phyloP scores from a whole-genome alignment of 2,888 invertebrate species.

The Drosophila seclusa region DNA sequence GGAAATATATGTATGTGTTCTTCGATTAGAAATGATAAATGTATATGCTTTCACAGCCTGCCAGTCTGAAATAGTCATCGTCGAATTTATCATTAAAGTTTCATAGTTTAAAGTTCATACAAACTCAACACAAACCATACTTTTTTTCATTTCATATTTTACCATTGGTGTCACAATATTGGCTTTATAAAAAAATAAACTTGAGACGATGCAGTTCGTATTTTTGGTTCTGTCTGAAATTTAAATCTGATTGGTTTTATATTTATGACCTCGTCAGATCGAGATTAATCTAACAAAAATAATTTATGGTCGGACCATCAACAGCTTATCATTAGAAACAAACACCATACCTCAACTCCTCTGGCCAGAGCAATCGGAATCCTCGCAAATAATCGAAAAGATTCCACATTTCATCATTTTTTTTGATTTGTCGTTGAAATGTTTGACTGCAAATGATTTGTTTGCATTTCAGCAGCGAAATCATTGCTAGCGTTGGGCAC shows the following conservation, averaged over 20 bases:
- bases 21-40: neutral
- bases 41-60: neutral
- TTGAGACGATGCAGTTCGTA: neutral
- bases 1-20: neutral
- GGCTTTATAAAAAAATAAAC: neutral
- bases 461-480: constrained; percentile 42
- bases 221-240: neutral
- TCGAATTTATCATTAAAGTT: neutral
- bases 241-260: constrained; percentile 12
- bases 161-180: neutral
- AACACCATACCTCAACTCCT: neutral
- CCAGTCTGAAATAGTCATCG: neutral
- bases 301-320: constrained; percentile 23
- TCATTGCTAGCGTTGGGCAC: constrained; percentile 40
- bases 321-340: constrained; percentile 33
- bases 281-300: constrained; percentile 24
- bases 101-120: neutral
- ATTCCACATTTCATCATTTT: constrained; percentile 4
- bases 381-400: constrained; percentile 26
- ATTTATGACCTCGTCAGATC: constrained; percentile 25
- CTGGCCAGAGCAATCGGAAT: neutral
- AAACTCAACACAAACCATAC: neutral
- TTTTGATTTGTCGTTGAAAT: constrained; percentile 43
- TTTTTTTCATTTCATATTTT: neutral
- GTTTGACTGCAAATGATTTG: constrained; percentile 63